phyloP scores from a whole-genome alignment of 1,140 invertebrate genomes.

The Samia ricini region DNA sequence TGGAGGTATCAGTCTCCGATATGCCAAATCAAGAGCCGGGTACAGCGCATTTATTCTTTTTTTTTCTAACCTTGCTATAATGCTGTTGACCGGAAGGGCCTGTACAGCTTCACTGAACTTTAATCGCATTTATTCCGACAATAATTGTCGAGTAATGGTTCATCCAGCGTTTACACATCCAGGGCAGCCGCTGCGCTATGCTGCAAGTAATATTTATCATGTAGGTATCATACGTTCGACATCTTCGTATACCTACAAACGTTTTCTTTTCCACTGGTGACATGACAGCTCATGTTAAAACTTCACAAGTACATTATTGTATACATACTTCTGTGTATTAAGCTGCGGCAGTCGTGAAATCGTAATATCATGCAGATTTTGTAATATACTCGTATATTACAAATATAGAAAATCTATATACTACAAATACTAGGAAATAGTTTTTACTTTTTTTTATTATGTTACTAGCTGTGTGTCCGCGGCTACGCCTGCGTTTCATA shows the following conservation, averaged over 20 bases:
- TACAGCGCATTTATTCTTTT: too few species aligned
- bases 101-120: background rate
- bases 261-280: conserved; percentile 11
- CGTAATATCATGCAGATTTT: background rate
- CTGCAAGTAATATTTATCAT: conserved; percentile 15
- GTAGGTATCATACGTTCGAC: conserved; percentile 12
- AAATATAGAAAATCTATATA: too few species aligned
- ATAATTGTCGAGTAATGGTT: background rate
- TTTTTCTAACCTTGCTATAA: background rate
- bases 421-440: too few species aligned
- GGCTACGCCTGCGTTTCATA: too few species aligned
- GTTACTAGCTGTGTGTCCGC: too few species aligned
- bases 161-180: conserved; percentile 1
- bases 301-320: conserved; percentile 13
- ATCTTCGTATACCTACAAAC: background rate
- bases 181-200: background rate
- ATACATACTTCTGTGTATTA: conserved; percentile 4
- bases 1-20: too few species aligned
- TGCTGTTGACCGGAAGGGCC: too few species aligned
- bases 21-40: too few species aligned
- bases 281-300: conserved; percentile 6
- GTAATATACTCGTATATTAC: too few species aligned
- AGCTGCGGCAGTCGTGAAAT: background rate
- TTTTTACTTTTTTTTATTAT: too few species aligned
- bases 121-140: background rate